Base-by-base conservation (phyloP, 2,797 vertebrate genomes). In the Luscinia megarhynchos region DNA sequence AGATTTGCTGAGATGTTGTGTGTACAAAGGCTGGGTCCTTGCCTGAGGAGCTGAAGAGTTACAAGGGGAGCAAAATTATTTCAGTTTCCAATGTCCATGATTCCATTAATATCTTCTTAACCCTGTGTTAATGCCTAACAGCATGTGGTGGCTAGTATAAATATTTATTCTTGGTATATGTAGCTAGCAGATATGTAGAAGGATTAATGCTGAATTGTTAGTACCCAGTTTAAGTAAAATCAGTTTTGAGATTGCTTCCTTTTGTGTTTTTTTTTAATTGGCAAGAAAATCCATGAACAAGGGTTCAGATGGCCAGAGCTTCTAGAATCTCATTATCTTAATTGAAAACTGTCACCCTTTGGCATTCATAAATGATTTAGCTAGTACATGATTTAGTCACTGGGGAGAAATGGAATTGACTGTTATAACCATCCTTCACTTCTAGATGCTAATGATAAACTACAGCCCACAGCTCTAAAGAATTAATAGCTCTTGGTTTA, bases 241-340 rank as follows among this genome's bases (percentile, higher is more conserved):
- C 23, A 24, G 6, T 79, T 80, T 86, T 87, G 34, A 79, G 79
- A 20, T 43, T 73, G 19, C 23, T 91, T 83, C 5, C 30, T 67
- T 87, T 73, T 84, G 36, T 57, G 17, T n/a, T 57, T 34, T 15
- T 74, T 57, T 79, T 82, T 53, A 30, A 72, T 75, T 89, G 73
- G 18, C 45, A 63, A 34, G 81, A 50, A 10, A 62, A 34, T 89
- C 58, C 24, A 74, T 22, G 77, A 77, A 82, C 29, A 61, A 61
- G 64, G 74, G 76, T 91, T 96, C 80, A 89, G 80, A 83, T 91
- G 94, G 85, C 72, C 78, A 76, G 59, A 69, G 41, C 48, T 36
- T 76, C 74, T 78, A 89, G 87, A 91, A 92, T 96, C 88, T 96
- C 82, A 90, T 96, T 97, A 85, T 87, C 54, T 75, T 96, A 92